Conservation (phyloP, 2,888 invertebrate species). For the Mechanitis messenoides region DNA sequence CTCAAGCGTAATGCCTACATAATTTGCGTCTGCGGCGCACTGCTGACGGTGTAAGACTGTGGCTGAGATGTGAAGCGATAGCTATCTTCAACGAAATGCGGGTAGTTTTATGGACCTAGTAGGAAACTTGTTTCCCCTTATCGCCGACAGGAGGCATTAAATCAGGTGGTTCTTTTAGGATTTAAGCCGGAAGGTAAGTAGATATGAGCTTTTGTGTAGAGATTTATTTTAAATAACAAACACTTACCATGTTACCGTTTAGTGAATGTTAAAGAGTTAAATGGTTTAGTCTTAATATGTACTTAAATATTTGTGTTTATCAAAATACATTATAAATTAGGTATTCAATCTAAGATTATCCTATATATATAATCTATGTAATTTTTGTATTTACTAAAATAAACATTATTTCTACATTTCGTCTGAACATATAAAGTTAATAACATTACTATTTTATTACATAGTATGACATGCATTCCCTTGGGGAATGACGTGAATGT, state of each 20-base stretch:
- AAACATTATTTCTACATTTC: background rate
- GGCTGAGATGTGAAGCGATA: slow-evolving; percentile 63
- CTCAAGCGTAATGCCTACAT: slow-evolving; percentile 59
- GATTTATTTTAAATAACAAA: slow-evolving; percentile 12
- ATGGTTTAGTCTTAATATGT: too few species aligned
- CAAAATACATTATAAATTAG: background rate
- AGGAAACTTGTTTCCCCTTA: slow-evolving; percentile 62
- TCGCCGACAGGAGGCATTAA: slow-evolving; percentile 57
- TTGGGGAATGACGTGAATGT: slow-evolving; percentile 3
- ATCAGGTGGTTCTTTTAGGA: slow-evolving; percentile 55
- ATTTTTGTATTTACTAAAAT: background rate
- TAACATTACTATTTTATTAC: slow-evolving; percentile 3
- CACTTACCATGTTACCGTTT: slow-evolving; percentile 1
- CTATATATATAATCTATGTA: too few species aligned
- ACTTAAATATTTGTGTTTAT: slow-evolving; percentile 3
- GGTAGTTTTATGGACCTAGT: slow-evolving; percentile 65
- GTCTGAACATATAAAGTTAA: background rate
- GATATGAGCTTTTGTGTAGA: slow-evolving; percentile 17
- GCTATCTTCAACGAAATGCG: slow-evolving; percentile 56
- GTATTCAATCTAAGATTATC: too few species aligned
- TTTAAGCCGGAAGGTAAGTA: slow-evolving; percentile 15
- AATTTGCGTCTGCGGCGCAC: slow-evolving; percentile 54
- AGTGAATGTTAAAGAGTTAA: background rate
- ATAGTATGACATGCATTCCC: background rate
- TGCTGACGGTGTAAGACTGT: slow-evolving; percentile 57